Evolutionary conservation across 2,113 vertebrate genomes (phyloP).

Genomic region (Cebus imitator): DNA sequence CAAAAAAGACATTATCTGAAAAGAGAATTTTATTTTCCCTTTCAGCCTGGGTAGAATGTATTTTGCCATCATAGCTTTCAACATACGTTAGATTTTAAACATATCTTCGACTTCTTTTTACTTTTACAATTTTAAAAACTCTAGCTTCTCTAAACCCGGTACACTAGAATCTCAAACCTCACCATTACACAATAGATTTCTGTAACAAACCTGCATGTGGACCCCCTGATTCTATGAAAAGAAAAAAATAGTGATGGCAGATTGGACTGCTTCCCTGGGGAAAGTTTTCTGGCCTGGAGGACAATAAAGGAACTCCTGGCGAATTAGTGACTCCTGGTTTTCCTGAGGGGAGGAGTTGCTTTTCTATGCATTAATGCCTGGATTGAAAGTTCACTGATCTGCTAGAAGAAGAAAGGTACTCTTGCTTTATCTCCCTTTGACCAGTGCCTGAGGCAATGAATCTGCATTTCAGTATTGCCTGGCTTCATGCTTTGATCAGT

Average conservation of each 20-base stretch:
- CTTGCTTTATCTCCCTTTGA: neutral
- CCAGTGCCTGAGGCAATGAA: neutral
- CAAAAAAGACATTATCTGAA: neutral
- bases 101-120: neutral
- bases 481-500: neutral
- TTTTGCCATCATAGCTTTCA: slow-evolving; percentile 22
- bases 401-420: neutral
- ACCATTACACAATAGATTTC: too few species aligned
- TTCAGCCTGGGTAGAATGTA: neutral
- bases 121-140: slow-evolving; percentile 31
- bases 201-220: too few species aligned
- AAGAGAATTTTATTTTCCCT: slow-evolving; percentile 7
- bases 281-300: neutral
- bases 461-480: neutral
- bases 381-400: neutral
- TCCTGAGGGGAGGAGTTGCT: neutral
- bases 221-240: too few species aligned
- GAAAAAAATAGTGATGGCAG: neutral
- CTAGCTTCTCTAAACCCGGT: neutral
- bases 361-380: neutral
- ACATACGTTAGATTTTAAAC: neutral
- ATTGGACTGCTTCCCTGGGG: neutral
- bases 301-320: neutral
- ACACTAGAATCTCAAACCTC: too few species aligned
- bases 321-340: neutral